Evolutionary conservation across 2,888 invertebrate species (phyloP).

Genomic region (Calameuta filiformis): DNA sequence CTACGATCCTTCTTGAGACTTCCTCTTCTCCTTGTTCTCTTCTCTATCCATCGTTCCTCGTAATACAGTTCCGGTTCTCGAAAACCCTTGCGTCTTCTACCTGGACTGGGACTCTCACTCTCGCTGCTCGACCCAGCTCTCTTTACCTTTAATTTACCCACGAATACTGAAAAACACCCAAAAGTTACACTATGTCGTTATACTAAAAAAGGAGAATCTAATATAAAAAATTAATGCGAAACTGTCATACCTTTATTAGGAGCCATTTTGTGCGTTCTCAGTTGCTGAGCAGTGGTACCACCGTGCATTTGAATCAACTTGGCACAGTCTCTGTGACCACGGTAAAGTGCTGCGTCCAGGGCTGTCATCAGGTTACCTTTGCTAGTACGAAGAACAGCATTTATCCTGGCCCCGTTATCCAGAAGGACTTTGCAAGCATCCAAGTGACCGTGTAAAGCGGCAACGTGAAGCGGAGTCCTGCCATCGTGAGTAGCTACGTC

Average conservation of each 20-base stretch:
- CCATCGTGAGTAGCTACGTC: conserved; percentile 94
- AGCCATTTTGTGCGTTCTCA: conserved; percentile 43
- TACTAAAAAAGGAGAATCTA: not conserved
- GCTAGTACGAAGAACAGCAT: conserved; percentile 84
- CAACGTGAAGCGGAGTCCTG: conserved; percentile 91
- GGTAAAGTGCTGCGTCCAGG: conserved; percentile 88
- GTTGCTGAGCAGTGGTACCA: conserved; percentile 77
- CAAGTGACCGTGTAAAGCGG: conserved; percentile 92
- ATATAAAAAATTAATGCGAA: not conserved
- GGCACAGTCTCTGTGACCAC: conserved; percentile 89
- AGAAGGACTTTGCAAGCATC: conserved; percentile 90
- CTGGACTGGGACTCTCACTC: conserved; percentile 38
- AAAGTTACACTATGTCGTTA: not conserved
- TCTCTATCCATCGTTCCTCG: conserved; percentile 59
- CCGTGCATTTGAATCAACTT: conserved; percentile 93
- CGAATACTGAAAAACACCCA: conserved; percentile 45
- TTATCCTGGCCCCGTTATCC: conserved; percentile 87
- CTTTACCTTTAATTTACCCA: conserved; percentile 57
- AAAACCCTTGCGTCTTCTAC: conserved; percentile 32
- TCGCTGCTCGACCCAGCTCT: conserved; percentile 51
- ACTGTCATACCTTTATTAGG: conserved; percentile 49
- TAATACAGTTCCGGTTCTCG: conserved; percentile 52
- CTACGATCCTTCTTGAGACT: conserved; percentile 47
- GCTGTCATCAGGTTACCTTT: conserved; percentile 90
- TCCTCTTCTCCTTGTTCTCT: conserved; percentile 47